phyloP scores from a whole-genome alignment of 2,888 invertebrate genomes.

The Margaritifera margaritifera region DNA sequence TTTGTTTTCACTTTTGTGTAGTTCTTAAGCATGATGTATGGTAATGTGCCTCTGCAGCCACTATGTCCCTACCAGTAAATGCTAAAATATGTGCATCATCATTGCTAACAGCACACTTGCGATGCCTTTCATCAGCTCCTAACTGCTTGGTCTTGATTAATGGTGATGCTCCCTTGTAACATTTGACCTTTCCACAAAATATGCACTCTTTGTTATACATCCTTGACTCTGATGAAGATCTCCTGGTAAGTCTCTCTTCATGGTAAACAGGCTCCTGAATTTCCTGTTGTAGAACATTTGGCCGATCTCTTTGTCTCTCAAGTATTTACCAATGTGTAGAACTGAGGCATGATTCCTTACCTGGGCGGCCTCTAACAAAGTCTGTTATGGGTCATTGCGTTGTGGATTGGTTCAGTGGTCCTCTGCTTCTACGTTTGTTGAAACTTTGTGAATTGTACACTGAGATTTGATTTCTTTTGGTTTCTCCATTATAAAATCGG shows the following conservation, averaged over 20 bases:
- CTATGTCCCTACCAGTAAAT: background rate
- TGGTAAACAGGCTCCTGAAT: background rate
- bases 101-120: conserved; percentile 4
- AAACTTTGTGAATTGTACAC: too few species aligned
- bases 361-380: too few species aligned
- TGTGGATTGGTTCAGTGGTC: too few species aligned
- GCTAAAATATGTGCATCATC: background rate
- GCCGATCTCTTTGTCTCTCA: too few species aligned
- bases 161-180: background rate
- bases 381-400: too few species aligned
- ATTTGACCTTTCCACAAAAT: conserved; percentile 2
- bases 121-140: conserved; percentile 4
- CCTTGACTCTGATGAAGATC: background rate
- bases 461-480: too few species aligned
- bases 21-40: background rate
- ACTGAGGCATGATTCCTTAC: too few species aligned
- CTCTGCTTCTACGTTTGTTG: too few species aligned
- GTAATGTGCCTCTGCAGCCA: background rate
- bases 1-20: too few species aligned
- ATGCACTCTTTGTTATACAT: background rate
- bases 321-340: too few species aligned
- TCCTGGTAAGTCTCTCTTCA: background rate
- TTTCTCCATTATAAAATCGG: too few species aligned
- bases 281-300: too few species aligned
- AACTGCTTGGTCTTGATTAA: background rate